Conservation (phyloP, 2,797 vertebrate species). For the Huso huso region DNA sequence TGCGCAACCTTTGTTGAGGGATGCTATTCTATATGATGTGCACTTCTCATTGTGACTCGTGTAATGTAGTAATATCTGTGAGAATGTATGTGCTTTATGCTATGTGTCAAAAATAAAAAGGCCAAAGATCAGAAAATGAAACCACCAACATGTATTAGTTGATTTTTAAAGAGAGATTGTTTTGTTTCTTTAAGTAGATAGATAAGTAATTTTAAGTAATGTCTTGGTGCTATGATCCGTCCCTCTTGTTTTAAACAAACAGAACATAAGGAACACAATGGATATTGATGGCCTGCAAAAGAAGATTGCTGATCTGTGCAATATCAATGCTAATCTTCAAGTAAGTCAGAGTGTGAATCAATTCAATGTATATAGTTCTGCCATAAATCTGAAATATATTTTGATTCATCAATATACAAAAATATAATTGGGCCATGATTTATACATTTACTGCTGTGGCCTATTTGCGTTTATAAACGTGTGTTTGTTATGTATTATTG, state of each 20-base stretch:
- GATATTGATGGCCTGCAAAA: slow-evolving; percentile 68
- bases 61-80: too few species aligned
- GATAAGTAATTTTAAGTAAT: too few species aligned
- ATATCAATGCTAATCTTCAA: slow-evolving; percentile 67
- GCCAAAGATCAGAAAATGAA: background rate
- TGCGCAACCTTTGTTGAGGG: too few species aligned
- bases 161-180: background rate
- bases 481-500: too few species aligned
- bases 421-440: too few species aligned
- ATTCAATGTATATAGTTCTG: too few species aligned
- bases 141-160: background rate
- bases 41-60: too few species aligned
- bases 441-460: background rate
- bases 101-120: background rate
- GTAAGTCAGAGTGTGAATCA: slow-evolving; percentile 42
- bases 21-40: too few species aligned
- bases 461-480: background rate
- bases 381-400: too few species aligned
- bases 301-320: slow-evolving; percentile 65
- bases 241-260: background rate
- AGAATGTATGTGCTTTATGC: too few species aligned
- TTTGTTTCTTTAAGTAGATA: background rate
- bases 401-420: too few species aligned
- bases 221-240: background rate
- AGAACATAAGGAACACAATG: slow-evolving; percentile 71